Conservation (phyloP, 2,797 vertebrate species). For the Hyperoplus lanceolatus region DNA sequence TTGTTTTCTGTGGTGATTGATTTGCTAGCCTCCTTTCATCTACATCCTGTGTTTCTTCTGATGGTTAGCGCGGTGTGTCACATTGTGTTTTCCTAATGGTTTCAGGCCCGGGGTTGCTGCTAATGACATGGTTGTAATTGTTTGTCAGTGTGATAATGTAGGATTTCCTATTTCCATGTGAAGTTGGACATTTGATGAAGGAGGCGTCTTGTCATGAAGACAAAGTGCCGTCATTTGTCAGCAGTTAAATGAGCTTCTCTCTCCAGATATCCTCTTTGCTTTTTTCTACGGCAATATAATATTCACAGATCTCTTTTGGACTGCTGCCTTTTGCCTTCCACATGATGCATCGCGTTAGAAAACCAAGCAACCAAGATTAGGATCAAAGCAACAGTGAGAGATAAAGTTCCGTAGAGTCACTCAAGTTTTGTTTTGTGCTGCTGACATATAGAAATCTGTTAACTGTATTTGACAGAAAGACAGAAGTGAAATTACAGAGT, state of each 20-base stretch:
- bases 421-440: conserved; percentile 51
- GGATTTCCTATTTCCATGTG: conserved; percentile 94
- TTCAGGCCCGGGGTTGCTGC: conserved; percentile 92
- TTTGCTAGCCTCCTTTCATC: conserved; percentile 67
- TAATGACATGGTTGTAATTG: conserved; percentile 96
- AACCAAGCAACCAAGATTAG: conserved; percentile 18
- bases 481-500: conserved; percentile 87
- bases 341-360: conserved; percentile 26
- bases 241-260: conserved; percentile 89
- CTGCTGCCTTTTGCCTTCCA: conserved; percentile 42
- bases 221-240: conserved; percentile 95
- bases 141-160: conserved; percentile 93
- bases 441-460: conserved; percentile 69
- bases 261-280: conserved; percentile 66
- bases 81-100: conserved; percentile 84
- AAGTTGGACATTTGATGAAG: conserved; percentile 95
- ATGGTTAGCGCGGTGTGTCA: conserved; percentile 67
- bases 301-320: conserved; percentile 42
- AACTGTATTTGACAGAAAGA: conserved; percentile 75
- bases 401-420: conserved; percentile 13
- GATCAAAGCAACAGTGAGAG: conserved; percentile 24
- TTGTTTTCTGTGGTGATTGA: conserved; percentile 73
- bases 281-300: conserved; percentile 50
- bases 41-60: conserved; percentile 73
- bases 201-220: conserved; percentile 94